Base-by-base conservation (phyloP, 2,113 vertebrate species). In the Struthidea cinerea region DNA sequence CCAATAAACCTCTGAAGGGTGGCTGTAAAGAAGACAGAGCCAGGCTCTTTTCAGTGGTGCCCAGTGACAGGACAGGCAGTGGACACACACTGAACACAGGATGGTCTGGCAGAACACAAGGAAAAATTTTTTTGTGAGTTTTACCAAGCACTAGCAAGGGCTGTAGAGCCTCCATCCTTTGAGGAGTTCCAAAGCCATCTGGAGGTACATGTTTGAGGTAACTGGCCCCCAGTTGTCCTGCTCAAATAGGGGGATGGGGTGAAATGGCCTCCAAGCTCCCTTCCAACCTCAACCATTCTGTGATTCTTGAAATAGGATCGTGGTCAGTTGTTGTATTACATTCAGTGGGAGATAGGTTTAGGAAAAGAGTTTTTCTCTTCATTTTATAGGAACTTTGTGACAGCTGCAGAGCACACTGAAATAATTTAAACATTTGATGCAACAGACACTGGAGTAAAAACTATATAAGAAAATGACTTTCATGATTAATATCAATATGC, bases 231-330 rank as follows among this genome's bases (percentile, higher is more conserved):
- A 22, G 13, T 0, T 37, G 23, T 16, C 12, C 16, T 55, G 14
- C 46, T 47, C 0, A 0, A 80, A 20, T 3, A 56, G 17, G 13
- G 9, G 7, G 5, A 3, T 21, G 53, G 63, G 32, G 61, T 59
- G 21, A 13, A 15, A 15, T 16, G n/a, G 24, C 8, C 53, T 73
- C 71, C 49, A 73, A 84, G 26, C 8, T 42, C 33, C n/a, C 52
- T 39, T 73, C 39, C 59, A 81, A 7, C 12, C 26, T 53, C 24
- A 46, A 3, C 17, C 10, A 3, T 26, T 28, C 15, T 24, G 41
- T 41, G 46, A 21, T 28, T 28, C 59, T n/a, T 61, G n/a, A 70
- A 86, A 49, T 0, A 41, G 9, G 16, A 37, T 1, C 11, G 14
- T 32, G 68, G 21, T 59, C 76, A 75, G 37, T n/a, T 8, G 32